Evolutionary conservation across 2,888 invertebrate genomes (phyloP).

Genomic region (Lepidocyrtinus sp.): DNA sequence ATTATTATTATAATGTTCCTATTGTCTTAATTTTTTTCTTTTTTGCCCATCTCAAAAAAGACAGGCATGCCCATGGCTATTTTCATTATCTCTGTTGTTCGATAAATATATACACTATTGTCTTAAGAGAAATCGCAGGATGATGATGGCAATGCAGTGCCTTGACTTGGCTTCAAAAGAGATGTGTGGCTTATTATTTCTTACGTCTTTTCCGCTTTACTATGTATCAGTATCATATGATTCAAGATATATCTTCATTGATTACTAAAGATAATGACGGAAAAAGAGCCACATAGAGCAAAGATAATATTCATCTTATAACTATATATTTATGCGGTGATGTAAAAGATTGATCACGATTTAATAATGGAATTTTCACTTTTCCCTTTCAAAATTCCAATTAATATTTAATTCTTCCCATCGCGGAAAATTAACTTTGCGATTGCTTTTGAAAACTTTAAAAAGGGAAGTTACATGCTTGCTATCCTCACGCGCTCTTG

Average conservation of each 20-base stretch:
- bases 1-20: not conserved
- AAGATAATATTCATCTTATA: no score
- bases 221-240: not conserved
- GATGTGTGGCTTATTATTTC: not conserved
- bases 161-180: no score
- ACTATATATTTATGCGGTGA: not conserved
- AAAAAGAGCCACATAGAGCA: no score
- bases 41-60: not conserved
- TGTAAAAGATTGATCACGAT: constrained; percentile 34
- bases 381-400: constrained; percentile 20
- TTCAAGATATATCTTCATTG: no score
- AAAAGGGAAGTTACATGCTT: no score
- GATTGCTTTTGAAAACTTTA: no score
- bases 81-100: constrained; percentile 37
- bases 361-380: constrained; percentile 49
- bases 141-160: not conserved
- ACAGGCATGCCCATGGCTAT: constrained; percentile 32
- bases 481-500: no score
- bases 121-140: constrained; percentile 41
- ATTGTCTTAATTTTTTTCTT: not conserved
- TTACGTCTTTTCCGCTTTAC: not conserved
- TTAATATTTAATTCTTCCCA: not conserved
- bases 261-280: not conserved
- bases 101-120: constrained; percentile 51
- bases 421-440: no score